Conservation (phyloP, 2,797 vertebrate species). For the Squalus acanthias region DNA sequence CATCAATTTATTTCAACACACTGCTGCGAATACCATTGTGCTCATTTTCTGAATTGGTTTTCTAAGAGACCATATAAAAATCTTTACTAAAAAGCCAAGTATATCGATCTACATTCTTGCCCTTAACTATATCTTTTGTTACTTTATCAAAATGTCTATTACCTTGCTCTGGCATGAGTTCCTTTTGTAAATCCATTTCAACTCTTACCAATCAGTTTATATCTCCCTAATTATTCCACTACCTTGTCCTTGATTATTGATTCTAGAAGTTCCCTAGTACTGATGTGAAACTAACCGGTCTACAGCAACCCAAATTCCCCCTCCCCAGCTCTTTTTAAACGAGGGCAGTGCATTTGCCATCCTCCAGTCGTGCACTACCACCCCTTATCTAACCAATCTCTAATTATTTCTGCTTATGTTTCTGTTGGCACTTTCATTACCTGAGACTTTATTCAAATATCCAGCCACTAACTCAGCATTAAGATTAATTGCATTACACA, state of each 20-base stretch:
- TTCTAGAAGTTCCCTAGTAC: too few species aligned
- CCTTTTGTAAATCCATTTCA: background rate
- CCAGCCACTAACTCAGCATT: background rate
- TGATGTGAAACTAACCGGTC: background rate
- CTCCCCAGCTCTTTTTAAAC: background rate
- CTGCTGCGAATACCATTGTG: background rate
- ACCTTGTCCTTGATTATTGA: background rate
- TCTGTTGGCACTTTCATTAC: background rate
- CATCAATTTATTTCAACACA: background rate
- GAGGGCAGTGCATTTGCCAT: background rate
- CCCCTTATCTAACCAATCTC: background rate
- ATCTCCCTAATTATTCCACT: background rate
- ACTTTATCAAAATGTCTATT: background rate
- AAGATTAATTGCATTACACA: background rate
- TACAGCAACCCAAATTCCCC: background rate
- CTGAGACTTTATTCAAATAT: background rate
- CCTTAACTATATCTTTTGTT: background rate
- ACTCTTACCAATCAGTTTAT: background rate
- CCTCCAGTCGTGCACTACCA: background rate
- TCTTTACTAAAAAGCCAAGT: background rate
- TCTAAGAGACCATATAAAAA: background rate
- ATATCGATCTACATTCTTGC: background rate
- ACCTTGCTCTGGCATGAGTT: background rate
- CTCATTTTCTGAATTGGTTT: too few species aligned
- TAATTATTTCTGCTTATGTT: background rate